Conservation (phyloP, 2,797 vertebrate species). For the Cichlasoma orientale region DNA sequence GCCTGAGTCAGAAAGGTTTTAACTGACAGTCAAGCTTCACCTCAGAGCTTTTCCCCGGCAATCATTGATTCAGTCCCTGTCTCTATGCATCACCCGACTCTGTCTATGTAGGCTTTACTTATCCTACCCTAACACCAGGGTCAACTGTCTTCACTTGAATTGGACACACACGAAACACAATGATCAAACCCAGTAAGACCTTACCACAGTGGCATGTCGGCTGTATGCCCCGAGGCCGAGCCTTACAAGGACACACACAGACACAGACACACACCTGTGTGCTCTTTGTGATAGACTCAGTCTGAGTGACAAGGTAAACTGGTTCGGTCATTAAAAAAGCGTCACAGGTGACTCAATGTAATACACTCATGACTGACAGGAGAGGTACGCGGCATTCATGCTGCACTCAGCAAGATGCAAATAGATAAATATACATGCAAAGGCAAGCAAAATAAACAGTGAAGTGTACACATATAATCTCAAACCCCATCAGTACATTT, state of each 20-base stretch:
- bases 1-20: conserved; percentile 46
- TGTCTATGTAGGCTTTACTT: conserved; percentile 58
- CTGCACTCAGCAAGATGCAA: conserved; percentile 29
- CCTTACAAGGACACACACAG: conserved; percentile 31
- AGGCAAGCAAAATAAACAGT: conserved; percentile 10
- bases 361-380: conserved; percentile 36
- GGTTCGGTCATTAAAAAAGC: conserved; percentile 43
- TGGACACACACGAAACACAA: conserved; percentile 60
- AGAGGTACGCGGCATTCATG: conserved; percentile 9
- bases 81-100: conserved; percentile 49
- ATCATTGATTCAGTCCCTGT: conserved; percentile 58
- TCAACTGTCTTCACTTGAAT: conserved; percentile 70
- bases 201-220: conserved; percentile 55
- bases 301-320: conserved; percentile 57
- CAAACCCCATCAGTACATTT: not conserved
- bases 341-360: conserved; percentile 35
- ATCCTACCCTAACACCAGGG: conserved; percentile 59
- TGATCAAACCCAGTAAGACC: conserved; percentile 69
- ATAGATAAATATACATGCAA: conserved; percentile 39
- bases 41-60: conserved; percentile 49
- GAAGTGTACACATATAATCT: conserved; percentile 2
- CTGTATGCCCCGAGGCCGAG: conserved; percentile 63
- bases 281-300: conserved; percentile 38
- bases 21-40: conserved; percentile 67
- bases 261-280: conserved; percentile 57